Conservation (phyloP, 2,888 invertebrate genomes). For the Thysanoteuthis rhombus region DNA sequence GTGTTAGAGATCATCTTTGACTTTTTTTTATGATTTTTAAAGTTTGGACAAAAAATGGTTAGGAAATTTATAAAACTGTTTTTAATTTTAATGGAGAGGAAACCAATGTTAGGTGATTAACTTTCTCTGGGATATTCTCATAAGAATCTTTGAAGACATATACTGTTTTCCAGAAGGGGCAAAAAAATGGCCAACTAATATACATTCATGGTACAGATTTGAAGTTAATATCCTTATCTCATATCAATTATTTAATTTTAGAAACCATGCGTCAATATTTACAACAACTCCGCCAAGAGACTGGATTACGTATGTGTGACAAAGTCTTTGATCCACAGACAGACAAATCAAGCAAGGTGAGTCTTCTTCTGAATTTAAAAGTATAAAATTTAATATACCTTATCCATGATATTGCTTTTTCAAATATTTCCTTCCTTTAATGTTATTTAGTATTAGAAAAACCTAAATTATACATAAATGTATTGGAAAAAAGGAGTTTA, state of each 20-base stretch:
- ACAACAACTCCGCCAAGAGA: conserved; percentile 93
- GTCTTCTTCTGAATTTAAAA: not conserved
- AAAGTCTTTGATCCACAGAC: conserved; percentile 89
- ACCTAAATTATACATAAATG: too few relatives aligned
- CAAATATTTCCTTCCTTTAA: too few relatives aligned
- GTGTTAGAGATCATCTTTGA: too few relatives aligned
- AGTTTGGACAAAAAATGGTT: too few relatives aligned
- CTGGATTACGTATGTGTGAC: conserved; percentile 88
- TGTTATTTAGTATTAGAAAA: not conserved
- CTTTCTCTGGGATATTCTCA: too few relatives aligned
- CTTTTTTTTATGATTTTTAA: too few relatives aligned
- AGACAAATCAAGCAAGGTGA: conserved; percentile 90
- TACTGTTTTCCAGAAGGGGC: too few relatives aligned
- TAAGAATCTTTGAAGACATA: too few relatives aligned
- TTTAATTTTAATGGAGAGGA: too few relatives aligned
- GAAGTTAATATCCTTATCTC: not conserved
- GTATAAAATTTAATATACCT: not conserved
- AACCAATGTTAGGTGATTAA: too few relatives aligned
- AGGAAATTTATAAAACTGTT: too few relatives aligned
- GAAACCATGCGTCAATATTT: conserved; percentile 92
- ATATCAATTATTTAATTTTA: conserved; percentile 61
- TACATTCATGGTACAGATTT: not conserved
- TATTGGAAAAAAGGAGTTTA: too few relatives aligned
- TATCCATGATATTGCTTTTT: not conserved
- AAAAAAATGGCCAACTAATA: not conserved